Base-by-base conservation (phyloP, 1,140 invertebrate genomes). In the Drosophila repleta region DNA sequence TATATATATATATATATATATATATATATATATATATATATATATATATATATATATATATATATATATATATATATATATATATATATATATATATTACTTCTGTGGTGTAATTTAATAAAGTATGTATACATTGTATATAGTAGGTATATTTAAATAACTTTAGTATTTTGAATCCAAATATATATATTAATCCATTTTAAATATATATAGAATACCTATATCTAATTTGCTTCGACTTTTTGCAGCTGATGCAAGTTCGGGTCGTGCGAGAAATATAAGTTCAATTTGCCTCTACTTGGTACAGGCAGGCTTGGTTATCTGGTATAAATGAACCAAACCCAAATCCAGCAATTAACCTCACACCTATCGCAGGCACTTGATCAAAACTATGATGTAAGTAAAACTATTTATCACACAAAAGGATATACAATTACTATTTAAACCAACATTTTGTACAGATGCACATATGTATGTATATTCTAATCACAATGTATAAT, bases 381-480 rank as follows among this genome's bases (percentile, higher is more conserved):
- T 88, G 94, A 94, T 93, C 93, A 93, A 92, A 94, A 94, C 92
- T 94, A 95, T 92, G 94, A 94, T 94, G 94, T 95, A 94, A 94
- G 94, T 92, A 8, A 6, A 43, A 8, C 13, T 52, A 4, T 32
- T 32, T 32, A 35, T 35, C 10, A 10, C 8, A 35, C 3, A 2
- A 11, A 35, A 35, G 32, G 11, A 35, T 3, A 13, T 11, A 11
- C 3, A 35, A 35, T 13, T 11, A 35, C 32, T 35, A 11, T 35
- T 35, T 3, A 35, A 11, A 13, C 21, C 2, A 24, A 24, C 4
- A 24, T 24, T 3, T 24, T 24, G n/a, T n/a, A n/a, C 7, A 29
- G 5, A 29, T 35, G 11, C 3, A 11, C 11, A 11, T 35, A 35
- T 13, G 10, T 35, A 3, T 11, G 11, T 13, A 35, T 35, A 4